Percentiles rank a stretch among this genome's conserved stretches.
Evolutionary conservation across 1,140 invertebrate genomes (phyloP).

Genomic region (Epicauta chinensis): DNA sequence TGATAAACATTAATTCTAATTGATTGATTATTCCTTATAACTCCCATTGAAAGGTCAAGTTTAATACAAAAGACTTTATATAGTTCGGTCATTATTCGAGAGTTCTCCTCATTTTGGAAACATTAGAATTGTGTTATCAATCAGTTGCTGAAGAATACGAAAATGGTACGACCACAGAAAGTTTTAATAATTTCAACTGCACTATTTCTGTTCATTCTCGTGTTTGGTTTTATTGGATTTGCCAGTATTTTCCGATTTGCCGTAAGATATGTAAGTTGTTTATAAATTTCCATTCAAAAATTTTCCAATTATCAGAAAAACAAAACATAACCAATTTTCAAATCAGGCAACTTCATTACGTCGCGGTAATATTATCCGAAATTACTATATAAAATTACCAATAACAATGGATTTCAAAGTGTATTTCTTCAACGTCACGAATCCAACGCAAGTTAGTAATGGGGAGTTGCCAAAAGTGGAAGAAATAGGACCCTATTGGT

Average conservation of each 20-base stretch:
- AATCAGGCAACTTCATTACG: constrained; percentile 38
- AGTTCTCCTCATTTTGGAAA: too few relatives aligned
- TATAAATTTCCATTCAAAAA: neutral
- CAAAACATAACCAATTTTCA: too few relatives aligned
- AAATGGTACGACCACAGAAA: neutral
- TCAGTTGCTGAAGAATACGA: too few relatives aligned
- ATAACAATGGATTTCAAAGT: constrained; percentile 54
- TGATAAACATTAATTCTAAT: too few relatives aligned
- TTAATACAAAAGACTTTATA: too few relatives aligned
- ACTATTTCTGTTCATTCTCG: neutral
- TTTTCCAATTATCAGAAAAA: too few relatives aligned
- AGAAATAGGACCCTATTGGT: constrained; percentile 67
- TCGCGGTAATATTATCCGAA: constrained; percentile 45
- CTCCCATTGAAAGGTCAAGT: too few relatives aligned
- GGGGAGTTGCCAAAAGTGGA: constrained; percentile 50
- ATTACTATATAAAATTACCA: constrained; percentile 48
- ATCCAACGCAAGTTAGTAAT: constrained; percentile 51
- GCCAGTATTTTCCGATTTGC: neutral
- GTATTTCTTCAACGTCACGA: constrained; percentile 67
- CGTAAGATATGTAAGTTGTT: constrained; percentile 5
- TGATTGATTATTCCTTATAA: too few relatives aligned
- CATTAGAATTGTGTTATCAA: too few relatives aligned
- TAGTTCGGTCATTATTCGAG: too few relatives aligned
- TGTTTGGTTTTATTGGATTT: constrained; percentile 17
- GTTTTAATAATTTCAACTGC: neutral